A percentile compares a stretch with the other conserved stretches of the same genome.
These are phyloP conservation scores for Drosophila diplacantha DNA, from an alignment of 2,888 invertebrate genomes.

Conservation along the genomic window DNA sequence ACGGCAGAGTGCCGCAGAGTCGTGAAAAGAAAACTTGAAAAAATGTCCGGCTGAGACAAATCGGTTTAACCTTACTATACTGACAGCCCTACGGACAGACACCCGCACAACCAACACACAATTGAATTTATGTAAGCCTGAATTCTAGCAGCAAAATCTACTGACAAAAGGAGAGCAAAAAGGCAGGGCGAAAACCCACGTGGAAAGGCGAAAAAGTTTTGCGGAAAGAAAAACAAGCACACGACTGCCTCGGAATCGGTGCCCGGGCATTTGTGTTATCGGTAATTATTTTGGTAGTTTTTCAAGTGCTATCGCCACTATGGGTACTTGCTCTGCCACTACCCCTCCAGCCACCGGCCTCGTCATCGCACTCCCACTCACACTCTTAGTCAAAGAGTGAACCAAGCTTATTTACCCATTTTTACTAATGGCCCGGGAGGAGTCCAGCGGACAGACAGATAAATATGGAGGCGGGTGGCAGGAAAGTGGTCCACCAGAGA, in stretches of 20 bases:
- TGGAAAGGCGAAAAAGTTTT: constrained; percentile 7
- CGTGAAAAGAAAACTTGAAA: not conserved
- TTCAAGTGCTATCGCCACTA: constrained; percentile 55
- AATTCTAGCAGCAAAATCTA: constrained; percentile 21
- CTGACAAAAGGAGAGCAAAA: not conserved
- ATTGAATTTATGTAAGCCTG: constrained; percentile 58
- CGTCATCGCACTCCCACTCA: not conserved
- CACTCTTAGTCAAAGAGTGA: constrained; percentile 5
- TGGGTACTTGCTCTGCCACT: constrained; percentile 10
- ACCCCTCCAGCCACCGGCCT: not conserved
- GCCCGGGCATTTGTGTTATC: constrained; percentile 41
- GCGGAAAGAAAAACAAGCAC: not conserved
- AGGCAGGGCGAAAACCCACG: constrained; percentile 4
- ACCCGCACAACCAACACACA: constrained; percentile 19
- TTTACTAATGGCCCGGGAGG: constrained; percentile 34
- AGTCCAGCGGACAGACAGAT: constrained; percentile 7
- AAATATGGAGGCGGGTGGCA: constrained; percentile 4
- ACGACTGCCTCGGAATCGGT: constrained; percentile 11
- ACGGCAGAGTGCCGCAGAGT: not conserved
- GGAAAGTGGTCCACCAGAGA: constrained; percentile 21
- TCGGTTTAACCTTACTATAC: constrained; percentile 61
- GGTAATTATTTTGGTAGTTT: constrained; percentile 66
- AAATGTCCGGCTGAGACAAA: constrained; percentile 41
- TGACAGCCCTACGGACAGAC: constrained; percentile 46
- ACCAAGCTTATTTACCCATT: constrained; percentile 51